A percentile compares a stretch with the other conserved stretches of the same genome.
Evolutionary conservation across 2,888 invertebrate species (phyloP).

Genomic region (Hypolimnas misippus): DNA sequence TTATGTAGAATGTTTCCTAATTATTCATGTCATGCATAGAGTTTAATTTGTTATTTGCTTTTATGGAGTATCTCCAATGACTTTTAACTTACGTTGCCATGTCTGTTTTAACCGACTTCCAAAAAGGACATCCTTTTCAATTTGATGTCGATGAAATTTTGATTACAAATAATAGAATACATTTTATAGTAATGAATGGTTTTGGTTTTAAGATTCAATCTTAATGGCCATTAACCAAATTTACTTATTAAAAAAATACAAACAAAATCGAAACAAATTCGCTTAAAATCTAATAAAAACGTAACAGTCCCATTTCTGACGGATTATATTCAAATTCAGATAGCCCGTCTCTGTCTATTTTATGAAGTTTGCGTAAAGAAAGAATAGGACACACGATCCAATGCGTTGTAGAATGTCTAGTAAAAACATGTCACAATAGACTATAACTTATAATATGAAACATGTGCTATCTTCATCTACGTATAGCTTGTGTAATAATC

Average conservation of each 20-base stretch:
- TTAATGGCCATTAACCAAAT: too few relatives aligned
- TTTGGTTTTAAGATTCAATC: too few relatives aligned
- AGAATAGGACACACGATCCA: background rate
- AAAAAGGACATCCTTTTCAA: too few relatives aligned
- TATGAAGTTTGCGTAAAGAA: background rate
- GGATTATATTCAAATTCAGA: too few relatives aligned
- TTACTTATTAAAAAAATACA: too few relatives aligned
- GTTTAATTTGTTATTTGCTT: constrained; percentile 8
- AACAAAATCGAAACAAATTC: too few relatives aligned
- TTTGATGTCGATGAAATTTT: background rate
- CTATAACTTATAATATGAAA: constrained; percentile 10
- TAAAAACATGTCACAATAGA: background rate
- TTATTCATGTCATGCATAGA: constrained; percentile 9
- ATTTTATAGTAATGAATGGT: too few relatives aligned
- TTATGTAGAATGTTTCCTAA: background rate
- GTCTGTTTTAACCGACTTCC: too few relatives aligned
- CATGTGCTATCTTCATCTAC: constrained; percentile 21
- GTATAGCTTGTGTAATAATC: background rate
- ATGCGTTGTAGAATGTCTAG: background rate
- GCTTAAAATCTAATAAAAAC: too few relatives aligned
- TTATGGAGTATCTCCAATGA: background rate
- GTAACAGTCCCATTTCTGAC: too few relatives aligned
- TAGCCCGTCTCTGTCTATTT: background rate
- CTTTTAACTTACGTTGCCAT: background rate
- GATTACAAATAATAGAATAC: too few relatives aligned